phyloP scores from a whole-genome alignment of 2,888 invertebrate species.

The Oasisia sp. region DNA sequence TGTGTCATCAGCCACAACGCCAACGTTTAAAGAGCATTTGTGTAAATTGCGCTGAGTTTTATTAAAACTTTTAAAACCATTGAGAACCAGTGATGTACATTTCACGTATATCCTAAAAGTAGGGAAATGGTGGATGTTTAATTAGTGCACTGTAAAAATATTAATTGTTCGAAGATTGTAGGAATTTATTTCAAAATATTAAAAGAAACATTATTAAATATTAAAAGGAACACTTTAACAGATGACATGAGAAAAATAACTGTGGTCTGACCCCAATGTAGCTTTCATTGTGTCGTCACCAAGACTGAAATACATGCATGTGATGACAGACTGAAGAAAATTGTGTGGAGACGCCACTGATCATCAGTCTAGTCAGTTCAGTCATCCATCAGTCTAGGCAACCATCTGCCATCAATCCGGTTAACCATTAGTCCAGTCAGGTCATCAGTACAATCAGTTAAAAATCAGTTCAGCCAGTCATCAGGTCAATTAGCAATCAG shows the following conservation, averaged over 20 bases:
- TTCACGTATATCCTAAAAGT: background rate
- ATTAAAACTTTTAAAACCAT: background rate
- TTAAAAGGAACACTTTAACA: background rate
- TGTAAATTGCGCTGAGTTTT: background rate
- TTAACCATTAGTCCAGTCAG: background rate
- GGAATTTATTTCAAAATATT: too few species aligned
- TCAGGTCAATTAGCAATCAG: background rate
- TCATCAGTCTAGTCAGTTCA: background rate
- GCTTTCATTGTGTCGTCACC: background rate
- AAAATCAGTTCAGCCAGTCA: background rate
- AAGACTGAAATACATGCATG: background rate
- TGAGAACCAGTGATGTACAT: background rate
- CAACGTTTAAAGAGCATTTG: background rate
- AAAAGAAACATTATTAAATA: too few species aligned
- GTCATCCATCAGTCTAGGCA: too few species aligned
- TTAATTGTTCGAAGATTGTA: too few species aligned
- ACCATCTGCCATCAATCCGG: background rate
- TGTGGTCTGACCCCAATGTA: background rate
- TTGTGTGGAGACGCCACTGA: too few species aligned
- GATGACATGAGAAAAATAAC: background rate
- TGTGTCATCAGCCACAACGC: background rate
- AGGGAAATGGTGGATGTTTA: background rate
- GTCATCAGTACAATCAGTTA: background rate
- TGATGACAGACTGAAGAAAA: too few species aligned
- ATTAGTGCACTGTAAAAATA: too few species aligned